Base-by-base conservation (phyloP, 35 echinoderm and acorn worm genomes). In the Ophioderma brevispina region DNA sequence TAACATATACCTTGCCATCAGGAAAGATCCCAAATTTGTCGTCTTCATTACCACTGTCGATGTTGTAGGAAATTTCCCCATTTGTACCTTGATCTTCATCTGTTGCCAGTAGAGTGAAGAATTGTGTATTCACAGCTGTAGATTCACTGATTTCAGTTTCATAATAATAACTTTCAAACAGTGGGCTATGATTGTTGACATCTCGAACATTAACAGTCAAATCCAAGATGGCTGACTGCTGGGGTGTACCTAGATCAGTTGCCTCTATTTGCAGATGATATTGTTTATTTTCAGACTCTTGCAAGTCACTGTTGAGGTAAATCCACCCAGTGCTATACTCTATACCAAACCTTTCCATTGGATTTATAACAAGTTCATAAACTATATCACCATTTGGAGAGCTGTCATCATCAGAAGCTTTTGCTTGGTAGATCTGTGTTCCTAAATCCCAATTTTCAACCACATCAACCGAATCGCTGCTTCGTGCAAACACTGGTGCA, bases 21-120 rank as follows among this genome's bases (percentile, higher is more conserved):
- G 97, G 97, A 78, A 99, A 99, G 49, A 99, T 88, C 36, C 97
- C 97, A 93, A 99, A 99, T 75, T 78, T 88, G n/a, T 99, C 87
- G 33, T 77, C 87, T 30, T 79, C 49, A 40, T 99, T 99, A 25
- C 97, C 97, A 78, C 49, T 64, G 37, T 81, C 52, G 38, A 99
- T 99, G 75, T 56, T 81, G 81, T 95, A 99, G 0, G 91, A 42
- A 23, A 99, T 92, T 49, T 79, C 5, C 25, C 97, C 97, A 89
- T 99, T 99, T 32, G 87, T 90, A 30, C 97, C 97, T 34, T 90
- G 39, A 59, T 99, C 97, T 80, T 40, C 87, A 91, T 99, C 97
- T 10, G 87, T 88, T 25, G 97, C 97, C 32, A 59, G 25, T 23
- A 95, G 55, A 8, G 77, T 75, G 19, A 93, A 77, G 75, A 99